phyloP scores from a whole-genome alignment of 2,797 vertebrate species.

The Acomys russatus region DNA sequence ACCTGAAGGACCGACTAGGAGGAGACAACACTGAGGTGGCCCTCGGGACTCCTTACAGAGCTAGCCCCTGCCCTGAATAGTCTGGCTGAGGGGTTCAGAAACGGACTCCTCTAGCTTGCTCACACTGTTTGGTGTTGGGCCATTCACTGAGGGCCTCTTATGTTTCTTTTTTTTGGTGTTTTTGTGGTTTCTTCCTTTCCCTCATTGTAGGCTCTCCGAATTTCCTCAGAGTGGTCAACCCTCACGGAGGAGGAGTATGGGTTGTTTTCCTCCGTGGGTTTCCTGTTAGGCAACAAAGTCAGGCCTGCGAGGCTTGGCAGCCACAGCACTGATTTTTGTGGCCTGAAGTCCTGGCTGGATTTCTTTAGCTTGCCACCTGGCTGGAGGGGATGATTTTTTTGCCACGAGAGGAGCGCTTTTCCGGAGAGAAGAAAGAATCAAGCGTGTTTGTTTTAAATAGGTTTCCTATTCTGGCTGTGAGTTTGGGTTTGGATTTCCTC shows the following conservation, averaged over 20 bases:
- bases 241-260: slow-evolving; percentile 75
- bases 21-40: background rate
- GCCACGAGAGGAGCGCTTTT: background rate
- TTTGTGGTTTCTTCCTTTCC: slow-evolving; percentile 74
- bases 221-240: slow-evolving; percentile 78
- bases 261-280: slow-evolving; percentile 83
- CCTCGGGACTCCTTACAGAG: background rate
- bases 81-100: background rate
- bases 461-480: slow-evolving; percentile 42
- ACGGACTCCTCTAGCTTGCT: background rate
- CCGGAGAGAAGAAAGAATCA: background rate
- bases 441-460: slow-evolving; percentile 52
- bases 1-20: background rate
- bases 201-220: slow-evolving; percentile 75
- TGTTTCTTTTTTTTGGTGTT: slow-evolving; percentile 68
- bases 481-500: slow-evolving; percentile 13
- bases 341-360: slow-evolving; percentile 74
- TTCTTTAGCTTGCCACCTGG: slow-evolving; percentile 78
- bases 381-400: background rate
- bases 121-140: slow-evolving; percentile 47
- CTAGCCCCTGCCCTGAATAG: background rate
- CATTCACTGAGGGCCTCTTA: slow-evolving; percentile 61
- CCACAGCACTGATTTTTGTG: slow-evolving; percentile 76
- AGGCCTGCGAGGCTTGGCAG: slow-evolving; percentile 83
- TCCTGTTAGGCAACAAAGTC: slow-evolving; percentile 82